phyloP scores from a whole-genome alignment of 1,140 invertebrate species.

The Polypedilum vanderplanki region DNA sequence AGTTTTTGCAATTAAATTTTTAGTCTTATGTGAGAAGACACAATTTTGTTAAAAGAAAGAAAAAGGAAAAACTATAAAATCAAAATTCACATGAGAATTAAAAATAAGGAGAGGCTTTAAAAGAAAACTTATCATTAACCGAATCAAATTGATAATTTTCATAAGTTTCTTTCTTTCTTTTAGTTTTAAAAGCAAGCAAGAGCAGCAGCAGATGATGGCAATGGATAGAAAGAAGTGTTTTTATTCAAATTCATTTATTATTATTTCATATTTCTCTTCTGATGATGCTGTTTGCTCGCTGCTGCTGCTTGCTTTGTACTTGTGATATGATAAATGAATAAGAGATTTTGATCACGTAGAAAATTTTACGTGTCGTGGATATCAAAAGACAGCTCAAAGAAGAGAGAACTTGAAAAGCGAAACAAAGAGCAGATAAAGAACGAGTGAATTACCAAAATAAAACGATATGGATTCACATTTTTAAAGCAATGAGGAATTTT shows the following conservation, averaged over 20 bases:
- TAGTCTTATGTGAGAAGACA: background rate
- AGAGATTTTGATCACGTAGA: conserved; percentile 16
- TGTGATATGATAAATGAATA: conserved; percentile 25
- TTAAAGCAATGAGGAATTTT: too few species aligned
- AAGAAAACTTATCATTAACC: background rate
- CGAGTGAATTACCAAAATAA: background rate
- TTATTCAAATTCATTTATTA: conserved; percentile 26
- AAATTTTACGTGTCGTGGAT: conserved; percentile 28
- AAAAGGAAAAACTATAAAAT: too few species aligned
- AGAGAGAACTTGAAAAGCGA: background rate
- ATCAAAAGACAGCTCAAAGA: conserved; percentile 18
- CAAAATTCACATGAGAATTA: background rate
- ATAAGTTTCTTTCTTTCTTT: background rate
- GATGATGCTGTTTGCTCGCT: background rate
- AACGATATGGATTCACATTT: background rate
- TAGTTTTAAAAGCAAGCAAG: background rate
- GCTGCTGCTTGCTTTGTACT: conserved; percentile 23
- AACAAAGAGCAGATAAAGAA: background rate
- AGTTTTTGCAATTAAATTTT: background rate
- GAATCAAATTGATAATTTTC: conserved; percentile 24
- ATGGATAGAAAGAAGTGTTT: background rate
- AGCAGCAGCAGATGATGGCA: background rate
- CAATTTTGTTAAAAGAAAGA: background rate
- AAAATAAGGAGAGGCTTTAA: background rate
- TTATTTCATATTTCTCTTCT: conserved; percentile 15